phyloP scores from a whole-genome alignment of 2,888 invertebrate species.

The Drosophila anomelani region DNA sequence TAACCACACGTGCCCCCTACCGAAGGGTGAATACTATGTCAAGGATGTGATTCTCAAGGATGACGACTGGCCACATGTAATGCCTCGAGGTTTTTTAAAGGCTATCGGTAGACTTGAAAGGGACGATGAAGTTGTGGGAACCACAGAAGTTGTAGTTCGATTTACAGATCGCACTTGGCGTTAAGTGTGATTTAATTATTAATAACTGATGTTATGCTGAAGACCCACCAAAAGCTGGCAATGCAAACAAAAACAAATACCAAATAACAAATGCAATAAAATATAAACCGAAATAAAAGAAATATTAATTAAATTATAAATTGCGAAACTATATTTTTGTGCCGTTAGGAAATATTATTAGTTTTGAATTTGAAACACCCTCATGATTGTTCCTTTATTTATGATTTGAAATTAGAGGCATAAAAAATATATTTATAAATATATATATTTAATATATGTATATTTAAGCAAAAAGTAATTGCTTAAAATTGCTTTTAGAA shows the following conservation, averaged over 20 bases:
- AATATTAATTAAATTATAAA: constrained; percentile 27
- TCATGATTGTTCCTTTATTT: too few species aligned
- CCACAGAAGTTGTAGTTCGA: background rate
- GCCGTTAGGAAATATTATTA: too few species aligned
- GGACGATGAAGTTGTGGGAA: background rate
- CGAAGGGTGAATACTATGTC: background rate
- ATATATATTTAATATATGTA: too few species aligned
- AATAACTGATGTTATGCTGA: too few species aligned
- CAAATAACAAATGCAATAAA: constrained; percentile 24
- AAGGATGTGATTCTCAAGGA: background rate
- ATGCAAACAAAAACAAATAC: background rate
- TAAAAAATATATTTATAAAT: too few species aligned
- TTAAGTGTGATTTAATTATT: background rate
- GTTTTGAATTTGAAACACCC: too few species aligned
- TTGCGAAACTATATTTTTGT: too few species aligned
- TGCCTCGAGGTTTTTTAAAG: background rate
- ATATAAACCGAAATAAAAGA: constrained; percentile 29
- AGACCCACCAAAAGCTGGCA: too few species aligned
- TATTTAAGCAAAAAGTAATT: too few species aligned
- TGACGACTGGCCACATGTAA: background rate
- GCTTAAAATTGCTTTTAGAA: too few species aligned
- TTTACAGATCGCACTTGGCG: background rate
- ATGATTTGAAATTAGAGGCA: too few species aligned
- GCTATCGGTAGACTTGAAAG: background rate
- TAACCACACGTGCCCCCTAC: background rate